A percentile compares a stretch with the other conserved stretches of the same genome.
These are phyloP conservation scores for Opisthocomus hoazin DNA, from an alignment of 2,113 vertebrate species.

Conservation along the genomic window DNA sequence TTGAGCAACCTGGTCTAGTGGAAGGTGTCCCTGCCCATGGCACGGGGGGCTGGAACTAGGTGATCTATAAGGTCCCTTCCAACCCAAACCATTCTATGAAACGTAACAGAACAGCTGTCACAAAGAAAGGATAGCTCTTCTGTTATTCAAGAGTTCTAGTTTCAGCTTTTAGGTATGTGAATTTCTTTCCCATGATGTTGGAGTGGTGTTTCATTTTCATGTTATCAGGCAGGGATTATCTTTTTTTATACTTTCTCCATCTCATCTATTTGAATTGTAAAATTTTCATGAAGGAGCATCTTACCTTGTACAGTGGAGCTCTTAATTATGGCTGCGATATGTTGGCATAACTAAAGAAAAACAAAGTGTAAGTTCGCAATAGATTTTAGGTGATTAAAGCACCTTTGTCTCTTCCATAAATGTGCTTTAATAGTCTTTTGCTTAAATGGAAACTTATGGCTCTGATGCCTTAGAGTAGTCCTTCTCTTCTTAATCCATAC, in stretches of 20 bases:
- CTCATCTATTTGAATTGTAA: neutral
- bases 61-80: no score
- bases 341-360: neutral
- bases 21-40: no score
- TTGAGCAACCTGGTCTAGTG: no score
- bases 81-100: no score
- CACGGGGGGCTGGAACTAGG: no score
- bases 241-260: neutral
- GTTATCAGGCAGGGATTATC: neutral
- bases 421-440: neutral
- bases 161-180: neutral
- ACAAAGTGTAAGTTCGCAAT: neutral
- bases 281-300: neutral
- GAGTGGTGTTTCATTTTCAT: neutral
- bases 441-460: neutral
- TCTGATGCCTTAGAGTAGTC: neutral
- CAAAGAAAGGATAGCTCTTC: neutral
- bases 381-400: neutral
- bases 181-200: neutral
- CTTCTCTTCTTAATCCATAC: neutral
- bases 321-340: neutral
- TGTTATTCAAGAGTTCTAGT: neutral
- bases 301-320: neutral
- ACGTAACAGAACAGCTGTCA: neutral
- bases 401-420: neutral